Conservation (phyloP, 2,888 invertebrate species). For the Thumatha senex region DNA sequence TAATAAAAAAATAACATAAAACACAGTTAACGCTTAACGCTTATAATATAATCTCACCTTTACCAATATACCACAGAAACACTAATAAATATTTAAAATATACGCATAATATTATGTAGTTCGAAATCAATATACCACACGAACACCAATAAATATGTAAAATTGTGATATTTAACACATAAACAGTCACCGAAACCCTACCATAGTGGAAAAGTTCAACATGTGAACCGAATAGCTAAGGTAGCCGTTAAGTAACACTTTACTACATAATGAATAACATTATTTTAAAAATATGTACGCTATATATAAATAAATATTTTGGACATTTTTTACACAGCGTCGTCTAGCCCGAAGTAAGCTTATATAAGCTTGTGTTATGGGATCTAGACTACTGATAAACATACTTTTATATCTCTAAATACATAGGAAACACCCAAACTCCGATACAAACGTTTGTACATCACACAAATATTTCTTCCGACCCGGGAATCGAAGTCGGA, state of each 20-base stretch:
- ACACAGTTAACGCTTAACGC: constrained; percentile 13
- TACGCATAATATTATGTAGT: too few species aligned
- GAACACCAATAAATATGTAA: constrained; percentile 27
- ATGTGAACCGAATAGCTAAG: neutral
- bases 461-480: too few species aligned
- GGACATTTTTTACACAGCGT: too few species aligned
- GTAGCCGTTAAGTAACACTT: constrained; percentile 7
- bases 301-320: neutral
- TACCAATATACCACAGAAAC: constrained; percentile 2
- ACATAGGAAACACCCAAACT: too few species aligned
- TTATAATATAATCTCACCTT: constrained; percentile 6
- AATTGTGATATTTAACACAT: constrained; percentile 15
- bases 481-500: too few species aligned
- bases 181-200: constrained; percentile 12
- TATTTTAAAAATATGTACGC: constrained; percentile 14
- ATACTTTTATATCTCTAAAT: too few species aligned
- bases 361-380: too few species aligned
- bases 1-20: neutral
- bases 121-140: neutral
- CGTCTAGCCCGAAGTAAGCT: too few species aligned
- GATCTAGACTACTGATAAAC: too few species aligned
- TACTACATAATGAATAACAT: neutral
- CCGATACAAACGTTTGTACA: too few species aligned
- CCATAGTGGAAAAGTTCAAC: constrained; percentile 12
- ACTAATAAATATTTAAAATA: constrained; percentile 30